Evolutionary conservation across 2,797 vertebrate species (phyloP), one percentile per base, ranked within the genome.

Genomic region (Carapus acus): DNA sequence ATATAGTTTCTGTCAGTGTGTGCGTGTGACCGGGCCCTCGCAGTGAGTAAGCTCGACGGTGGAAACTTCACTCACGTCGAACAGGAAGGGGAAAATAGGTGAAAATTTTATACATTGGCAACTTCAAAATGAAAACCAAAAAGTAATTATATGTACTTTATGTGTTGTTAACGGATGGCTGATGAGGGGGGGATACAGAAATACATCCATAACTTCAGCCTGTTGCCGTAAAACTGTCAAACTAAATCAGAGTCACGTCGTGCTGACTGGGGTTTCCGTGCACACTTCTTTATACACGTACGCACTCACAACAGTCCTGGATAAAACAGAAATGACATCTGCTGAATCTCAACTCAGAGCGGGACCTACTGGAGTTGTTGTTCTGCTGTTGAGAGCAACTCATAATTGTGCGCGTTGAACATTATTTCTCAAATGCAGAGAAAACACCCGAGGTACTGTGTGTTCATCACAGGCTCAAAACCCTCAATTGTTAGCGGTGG

Each of bases 141-240:
- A 87, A 83, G 76, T 84, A 88, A 87, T 88, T 87, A 83, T 82
- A 87, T 54, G 69, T 73, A 83, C 80, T 88, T 90, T 89, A 90
- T 88, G 87, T 89, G 85, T 90, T 88, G 86, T 80, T 89, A 89
- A 90, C 79, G 83, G 86, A 85, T 76, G 83, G 73, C 79, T 80
- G 83, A 86, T 87, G 87, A 76, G 67, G 74, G 73, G n/a, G 65
- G 71, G 69, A 21, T 39, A 65, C 80, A 77, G 87, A 88, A 88
- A 88, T 83, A 85, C 87, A 89, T 87, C 85, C 77, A 86, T 83
- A 85, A 88, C 78, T 86, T 85, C 69, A 83, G 69, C 73, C 79
- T 36, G 33, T 56, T 67, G 78, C 81, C 78, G 82, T 90, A 88
- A 90, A 90, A 75, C 83, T 87, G 88, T 89, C 89, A 89, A 78